Evolutionary conservation across 2,797 vertebrate species (phyloP), one percentile per base, ranked within the genome.

Genomic region (Trachops cirrhosus): DNA sequence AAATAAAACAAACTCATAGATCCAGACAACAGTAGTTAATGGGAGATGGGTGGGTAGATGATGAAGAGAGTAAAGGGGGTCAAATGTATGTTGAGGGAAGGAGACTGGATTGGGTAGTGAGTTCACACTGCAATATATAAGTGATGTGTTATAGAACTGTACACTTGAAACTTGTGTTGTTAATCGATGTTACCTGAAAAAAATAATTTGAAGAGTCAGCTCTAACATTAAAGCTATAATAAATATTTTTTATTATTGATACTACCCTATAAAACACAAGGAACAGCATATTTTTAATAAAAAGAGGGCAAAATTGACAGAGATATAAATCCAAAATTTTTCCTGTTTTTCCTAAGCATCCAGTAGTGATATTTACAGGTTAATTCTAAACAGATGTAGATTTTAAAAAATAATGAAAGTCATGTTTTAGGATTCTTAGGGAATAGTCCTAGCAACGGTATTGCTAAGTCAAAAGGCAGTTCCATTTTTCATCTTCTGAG

Each of bases 301-400:
- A 98, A 75, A 48, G 32, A 95, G 37, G 73, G 0, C 75, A 91
- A 5, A 79, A 97, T 97, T 97, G 96, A 97, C 26, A 32, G 41
- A 82, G 94, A 32, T 50, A 95, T 86, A 93, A 18, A 26, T 26
- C 29, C 87, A 95, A 92, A 57, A 92, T 52, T 93, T 91, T 93
- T 92, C 94, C 15, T 96, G 91, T 91, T 0, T 95, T 68, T 96
- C 92, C 67, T 88, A 96, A 97, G 94, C 54, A 96, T 93, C 87
- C 93, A 98, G 95, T 94, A 97, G 75, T 59, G 93, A 96, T 95
- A 97, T 97, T 50, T 97, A 97, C 96, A 98, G 93, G 94, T 80
- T 98, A 96, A 82, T 89, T 98, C 95, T 97, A 97, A 98, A 97
- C 89, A 95, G 92, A 96, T 92, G 95, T 86, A 96, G 94, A 97